Evolutionary conservation across 2,113 vertebrate species (phyloP), one percentile per base, ranked within the genome.

Genomic region (Pteropus alecto): DNA sequence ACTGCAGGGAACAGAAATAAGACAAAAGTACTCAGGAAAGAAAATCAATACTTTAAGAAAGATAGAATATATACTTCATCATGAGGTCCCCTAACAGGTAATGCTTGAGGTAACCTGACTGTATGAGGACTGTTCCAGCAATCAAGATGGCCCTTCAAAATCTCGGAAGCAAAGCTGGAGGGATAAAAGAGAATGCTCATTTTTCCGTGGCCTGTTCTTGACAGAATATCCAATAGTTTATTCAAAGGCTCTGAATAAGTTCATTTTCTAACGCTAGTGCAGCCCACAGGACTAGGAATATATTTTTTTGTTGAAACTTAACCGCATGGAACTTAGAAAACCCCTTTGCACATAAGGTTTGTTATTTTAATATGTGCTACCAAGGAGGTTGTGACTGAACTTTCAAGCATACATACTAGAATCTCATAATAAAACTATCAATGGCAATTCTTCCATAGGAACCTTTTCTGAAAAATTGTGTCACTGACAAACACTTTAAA

Each of bases 141-240:
- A 3, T 54, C 13, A 78, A 10, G 8, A 61, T 1, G 15, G 3
- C 1, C 15, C 21, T 71, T 73, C 3, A 4, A 0, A 24, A 43
- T 8, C 7, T 41, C 0, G 3, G 61, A 43, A 35, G 5, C 38
- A 93, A 93, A 61, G 28, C 5, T n/a, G n/a, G 26, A 90, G 10
- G 1, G 7, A 61, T 24, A 7, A 77, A 83, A 60, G 5, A 90
- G 74, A 19, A 35, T 12, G 10, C 1, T 76, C 14, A 61, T 54
- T 41, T 68, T n/a, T 4, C 28, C 7, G 41, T 30, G 14, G 15
- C 5, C 26, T 7, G 56, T 33, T 14, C 30, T n/a, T 54, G n/a
- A 38, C 6, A 16, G 30, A 68, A 73, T 35, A 56, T 41, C 65
- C 85, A 51, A 67, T 70, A 33, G 26, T 35, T 84, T 61, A 38